Conservation (phyloP, 64 coral and sea anemone genomes). For the Porites australiensis region DNA sequence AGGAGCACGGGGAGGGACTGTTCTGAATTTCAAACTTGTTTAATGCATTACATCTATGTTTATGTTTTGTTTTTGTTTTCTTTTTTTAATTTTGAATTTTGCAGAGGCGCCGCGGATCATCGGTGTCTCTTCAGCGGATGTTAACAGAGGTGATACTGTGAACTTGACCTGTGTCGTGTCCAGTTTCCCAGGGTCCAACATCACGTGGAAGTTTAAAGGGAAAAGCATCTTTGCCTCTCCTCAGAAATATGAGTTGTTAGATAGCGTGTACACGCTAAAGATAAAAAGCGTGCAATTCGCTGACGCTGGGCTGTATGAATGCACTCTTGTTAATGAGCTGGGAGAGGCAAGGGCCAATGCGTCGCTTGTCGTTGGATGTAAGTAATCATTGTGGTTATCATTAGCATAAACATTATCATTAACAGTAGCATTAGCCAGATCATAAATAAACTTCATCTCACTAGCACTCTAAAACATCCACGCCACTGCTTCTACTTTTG, state of each 20-base stretch:
- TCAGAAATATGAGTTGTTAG: not conserved
- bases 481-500: too few species aligned
- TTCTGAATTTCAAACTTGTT: not conserved
- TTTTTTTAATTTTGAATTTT: not conserved
- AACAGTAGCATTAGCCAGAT: too few species aligned
- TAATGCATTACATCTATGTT: too few species aligned
- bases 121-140: slow-evolving; percentile 30
- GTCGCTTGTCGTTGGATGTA: slow-evolving; percentile 49
- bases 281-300: not conserved
- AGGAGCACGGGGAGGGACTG: too few species aligned
- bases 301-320: slow-evolving; percentile 55
- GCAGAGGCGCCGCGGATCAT: slow-evolving; percentile 74
- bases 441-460: too few species aligned
- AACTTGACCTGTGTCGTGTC: slow-evolving; percentile 52
- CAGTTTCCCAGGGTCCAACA: slow-evolving; percentile 79
- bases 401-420: too few species aligned
- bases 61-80: not conserved
- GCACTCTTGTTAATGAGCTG: slow-evolving; percentile 26
- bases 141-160: slow-evolving; percentile 13
- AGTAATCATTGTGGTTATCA: not conserved
- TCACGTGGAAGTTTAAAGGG: slow-evolving; percentile 86
- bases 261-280: not conserved
- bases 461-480: too few species aligned
- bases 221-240: not conserved
- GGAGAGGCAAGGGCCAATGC: slow-evolving; percentile 39